Percentiles rank a stretch among this genome's conserved stretches.
Conservation (phyloP, 1,140 invertebrate species). For the Camponotus floridanus region DNA sequence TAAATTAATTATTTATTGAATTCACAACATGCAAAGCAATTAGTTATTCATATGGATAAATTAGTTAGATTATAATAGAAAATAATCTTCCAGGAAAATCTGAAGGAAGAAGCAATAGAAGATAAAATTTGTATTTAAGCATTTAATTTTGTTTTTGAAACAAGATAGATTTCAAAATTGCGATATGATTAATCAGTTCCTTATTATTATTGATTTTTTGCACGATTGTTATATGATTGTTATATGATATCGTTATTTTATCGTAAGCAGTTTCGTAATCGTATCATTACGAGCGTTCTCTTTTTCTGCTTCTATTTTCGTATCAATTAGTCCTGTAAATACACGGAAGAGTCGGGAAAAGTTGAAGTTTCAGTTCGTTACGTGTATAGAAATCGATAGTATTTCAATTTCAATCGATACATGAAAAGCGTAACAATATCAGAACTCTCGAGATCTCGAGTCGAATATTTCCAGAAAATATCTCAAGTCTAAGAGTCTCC, state of each 20-base stretch:
- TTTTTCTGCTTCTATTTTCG: slow-evolving; percentile 45
- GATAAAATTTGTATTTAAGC: background rate
- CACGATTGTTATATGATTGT: background rate
- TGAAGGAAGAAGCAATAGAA: background rate
- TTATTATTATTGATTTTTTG: slow-evolving; percentile 37
- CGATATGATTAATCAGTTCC: slow-evolving; percentile 24
- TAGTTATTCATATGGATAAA: background rate
- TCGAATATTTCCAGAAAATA: background rate
- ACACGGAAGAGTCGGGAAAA: slow-evolving; percentile 20
- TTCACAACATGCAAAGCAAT: background rate
- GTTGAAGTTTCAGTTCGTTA: slow-evolving; percentile 43
- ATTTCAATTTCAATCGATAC: slow-evolving; percentile 43
- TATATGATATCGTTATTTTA: slow-evolving; percentile 35
- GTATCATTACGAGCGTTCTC: slow-evolving; percentile 45
- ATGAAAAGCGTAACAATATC: background rate
- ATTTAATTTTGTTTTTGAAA: slow-evolving; percentile 21
- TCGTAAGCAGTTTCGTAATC: slow-evolving; percentile 22
- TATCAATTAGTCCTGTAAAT: slow-evolving; percentile 10
- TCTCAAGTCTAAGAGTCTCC: background rate
- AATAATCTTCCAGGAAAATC: background rate
- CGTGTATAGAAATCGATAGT: background rate
- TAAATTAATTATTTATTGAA: background rate
- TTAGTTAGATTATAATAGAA: background rate
- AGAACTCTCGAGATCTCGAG: too few species aligned
- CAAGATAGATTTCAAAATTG: slow-evolving; percentile 8